These are phyloP conservation scores for Muscidifurax raptorellus DNA, from an alignment of 1,140 invertebrate species.

Conservation along the genomic window DNA sequence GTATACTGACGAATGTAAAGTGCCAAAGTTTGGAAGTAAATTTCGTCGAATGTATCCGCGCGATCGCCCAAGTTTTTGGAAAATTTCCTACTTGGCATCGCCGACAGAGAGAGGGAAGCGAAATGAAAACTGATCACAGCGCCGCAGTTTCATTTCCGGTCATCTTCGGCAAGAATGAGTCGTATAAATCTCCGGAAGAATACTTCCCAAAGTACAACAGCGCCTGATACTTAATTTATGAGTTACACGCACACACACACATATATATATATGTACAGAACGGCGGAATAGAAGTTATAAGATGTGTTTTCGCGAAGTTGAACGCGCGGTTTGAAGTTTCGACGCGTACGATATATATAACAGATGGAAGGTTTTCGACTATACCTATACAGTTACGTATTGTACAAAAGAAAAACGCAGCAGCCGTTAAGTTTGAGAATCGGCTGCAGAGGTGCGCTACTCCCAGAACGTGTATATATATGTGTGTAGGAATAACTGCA, in stretches of 20 bases:
- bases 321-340: constrained; percentile 18
- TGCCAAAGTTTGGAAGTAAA: not conserved
- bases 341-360: not conserved
- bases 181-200: constrained; percentile 31
- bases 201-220: constrained; percentile 25
- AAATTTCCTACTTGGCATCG: not conserved
- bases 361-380: constrained; percentile 17
- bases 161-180: constrained; percentile 14
- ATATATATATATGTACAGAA: no score
- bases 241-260: not conserved
- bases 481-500: no score
- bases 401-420: not conserved
- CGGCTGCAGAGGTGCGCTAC: no score
- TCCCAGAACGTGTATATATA: no score
- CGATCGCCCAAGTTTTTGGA: not conserved
- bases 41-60: not conserved
- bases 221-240: constrained; percentile 44
- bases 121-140: not conserved
- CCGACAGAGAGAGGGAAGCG: no score
- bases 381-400: no score
- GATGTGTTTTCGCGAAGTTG: constrained; percentile 21
- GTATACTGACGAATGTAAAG: not conserved
- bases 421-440: not conserved
- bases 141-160: not conserved
- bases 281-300: constrained; percentile 27